Evolutionary conservation across 1,140 invertebrate species (phyloP).

Genomic region (Zeugodacus cucurbitae): DNA sequence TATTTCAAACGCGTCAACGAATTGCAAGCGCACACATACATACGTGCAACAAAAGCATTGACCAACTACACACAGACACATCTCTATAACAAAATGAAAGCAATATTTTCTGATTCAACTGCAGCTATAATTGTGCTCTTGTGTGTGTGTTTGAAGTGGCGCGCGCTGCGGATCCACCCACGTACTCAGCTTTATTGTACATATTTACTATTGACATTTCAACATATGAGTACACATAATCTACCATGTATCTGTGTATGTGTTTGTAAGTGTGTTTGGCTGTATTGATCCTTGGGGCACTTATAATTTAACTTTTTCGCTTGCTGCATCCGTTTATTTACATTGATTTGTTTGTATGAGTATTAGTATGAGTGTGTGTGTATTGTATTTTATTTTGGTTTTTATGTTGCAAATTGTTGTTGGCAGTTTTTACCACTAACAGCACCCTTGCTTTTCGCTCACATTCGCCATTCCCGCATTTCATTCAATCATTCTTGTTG

Average conservation of each 20-base stretch:
- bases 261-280: background rate
- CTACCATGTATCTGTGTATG: background rate
- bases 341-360: background rate
- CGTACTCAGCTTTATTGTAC: background rate
- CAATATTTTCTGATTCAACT: slow-evolving; percentile 17
- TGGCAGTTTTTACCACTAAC: background rate
- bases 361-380: background rate
- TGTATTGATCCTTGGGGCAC: slow-evolving; percentile 19
- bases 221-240: background rate
- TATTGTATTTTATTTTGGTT: background rate
- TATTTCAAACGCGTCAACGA: slow-evolving; percentile 24
- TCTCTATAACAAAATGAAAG: background rate
- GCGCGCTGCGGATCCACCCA: background rate
- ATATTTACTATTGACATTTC: background rate
- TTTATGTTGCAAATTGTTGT: background rate
- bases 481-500: slow-evolving; percentile 6
- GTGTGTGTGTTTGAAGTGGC: background rate
- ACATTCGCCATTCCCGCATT: background rate
- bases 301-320: slow-evolving; percentile 32
- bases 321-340: background rate
- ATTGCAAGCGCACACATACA: background rate
- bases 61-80: background rate
- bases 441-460: background rate
- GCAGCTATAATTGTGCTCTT: too few species aligned
- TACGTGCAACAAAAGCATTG: background rate